Evolutionary conservation across 2,113 vertebrate species (phyloP), one percentile per base, ranked within the genome.

Genomic region (Labeo catla): DNA sequence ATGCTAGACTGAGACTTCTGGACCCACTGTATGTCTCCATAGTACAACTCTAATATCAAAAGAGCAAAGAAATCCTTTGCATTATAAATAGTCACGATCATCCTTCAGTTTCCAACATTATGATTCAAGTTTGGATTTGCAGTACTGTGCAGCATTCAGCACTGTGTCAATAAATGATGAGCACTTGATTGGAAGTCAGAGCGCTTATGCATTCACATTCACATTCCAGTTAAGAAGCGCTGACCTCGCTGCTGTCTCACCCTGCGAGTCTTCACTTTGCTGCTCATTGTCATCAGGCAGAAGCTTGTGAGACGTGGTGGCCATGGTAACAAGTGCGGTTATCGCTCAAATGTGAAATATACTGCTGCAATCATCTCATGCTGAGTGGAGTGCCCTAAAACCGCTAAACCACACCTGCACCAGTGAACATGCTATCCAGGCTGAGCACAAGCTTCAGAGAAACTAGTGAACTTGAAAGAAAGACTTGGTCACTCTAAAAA

Each of bases 321-420:
- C 57, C 78, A 80, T 63, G 78, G 57, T 28, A 80, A 80, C 78
- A 12, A 63, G 43, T 81, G 78, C 66, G 79, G n/a, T 28, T 28
- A 63, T 49, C 12, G 8, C 61, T 49, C 61, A 81, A 45, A 66
- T 50, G 23, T 81, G 4, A 50, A 49, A 81, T 81, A 66, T 81
- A 34, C 61, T 28, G 61, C 61, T 34, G 79, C 21, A 66, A 66
- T 66, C n/a, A 45, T 34, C n/a, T 81, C n/a, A 47, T 2, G 43
- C 36, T 80, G 21, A 23, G 49, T 12, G 8, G 57, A 80, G 78
- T 45, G 78, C 34, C 15, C 52, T 57, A 9, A 57, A 78, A 39
- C 28, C 52, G 19, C 16, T 7, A 10, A 78, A 59, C 34, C 28
- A 19, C 76, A 77, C 52, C 36, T 80, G 78, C 54, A 61, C 19